phyloP scores from a whole-genome alignment of 2,797 vertebrate genomes.

The Channallabes apus region DNA sequence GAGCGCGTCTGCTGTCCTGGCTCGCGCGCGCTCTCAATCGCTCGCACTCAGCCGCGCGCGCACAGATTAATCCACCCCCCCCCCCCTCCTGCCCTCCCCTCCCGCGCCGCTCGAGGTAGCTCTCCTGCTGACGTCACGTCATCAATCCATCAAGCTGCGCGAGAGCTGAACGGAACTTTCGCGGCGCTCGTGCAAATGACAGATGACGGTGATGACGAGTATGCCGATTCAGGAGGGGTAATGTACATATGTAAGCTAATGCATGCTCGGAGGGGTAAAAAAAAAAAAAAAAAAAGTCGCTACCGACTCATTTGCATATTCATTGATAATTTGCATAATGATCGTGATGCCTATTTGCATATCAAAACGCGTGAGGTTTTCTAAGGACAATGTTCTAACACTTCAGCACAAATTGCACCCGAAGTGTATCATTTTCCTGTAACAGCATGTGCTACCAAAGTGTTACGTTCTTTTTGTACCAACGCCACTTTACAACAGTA shows the following conservation, averaged over 20 bases:
- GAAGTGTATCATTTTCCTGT: background rate
- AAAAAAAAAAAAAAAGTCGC: no score
- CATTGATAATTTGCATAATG: background rate
- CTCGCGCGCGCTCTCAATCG: conserved; percentile 54
- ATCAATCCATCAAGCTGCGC: conserved; percentile 73
- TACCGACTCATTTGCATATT: background rate
- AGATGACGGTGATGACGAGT: background rate
- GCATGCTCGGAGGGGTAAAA: background rate
- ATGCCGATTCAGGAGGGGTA: background rate
- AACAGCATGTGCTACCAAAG: background rate
- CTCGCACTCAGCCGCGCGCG: conserved; percentile 43
- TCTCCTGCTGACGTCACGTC: conserved; percentile 71
- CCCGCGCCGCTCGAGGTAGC: conserved; percentile 64
- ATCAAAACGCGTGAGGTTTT: background rate
- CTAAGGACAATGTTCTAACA: background rate
- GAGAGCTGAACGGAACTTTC: background rate
- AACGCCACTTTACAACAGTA: background rate
- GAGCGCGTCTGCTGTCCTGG: conserved; percentile 66
- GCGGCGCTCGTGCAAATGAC: background rate
- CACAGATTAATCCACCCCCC: conserved; percentile 72
- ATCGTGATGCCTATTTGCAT: background rate
- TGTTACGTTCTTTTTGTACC: background rate
- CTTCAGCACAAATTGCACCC: background rate
- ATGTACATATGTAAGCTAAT: background rate
- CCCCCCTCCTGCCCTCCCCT: conserved; percentile 56